Evolutionary conservation across 1,140 invertebrate species (phyloP), one percentile per base, ranked within the genome.

Genomic region (Leguminivora glycinivorella): DNA sequence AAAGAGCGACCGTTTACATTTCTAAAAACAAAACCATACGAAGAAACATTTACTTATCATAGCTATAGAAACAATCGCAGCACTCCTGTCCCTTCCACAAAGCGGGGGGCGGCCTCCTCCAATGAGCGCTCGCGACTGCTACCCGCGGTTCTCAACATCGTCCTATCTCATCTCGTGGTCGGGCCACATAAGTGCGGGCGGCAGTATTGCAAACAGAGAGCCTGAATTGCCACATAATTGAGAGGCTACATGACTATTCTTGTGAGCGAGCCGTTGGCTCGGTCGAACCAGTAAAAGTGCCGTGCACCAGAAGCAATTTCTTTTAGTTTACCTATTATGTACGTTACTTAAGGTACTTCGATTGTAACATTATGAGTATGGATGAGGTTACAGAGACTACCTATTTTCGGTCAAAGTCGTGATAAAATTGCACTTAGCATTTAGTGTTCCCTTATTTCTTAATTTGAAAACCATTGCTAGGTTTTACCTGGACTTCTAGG

Each of bases 161-260:
- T 43, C 40, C 40, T 43, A 43, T 43, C 40, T 43, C 40, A 4
- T n/a, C 40, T n/a, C n/a, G 14, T n/a, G 40, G 14, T n/a, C 17
- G 1, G n/a, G 5, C 14, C 14, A n/a, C 40, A 43, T 43, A 43
- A n/a, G 40, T 43, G 40, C 40, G 0, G 40, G n/a, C 14, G 40
- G 40, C 40, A n/a, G 40, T 43, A 83, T 74, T 70, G 84, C 83
- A 89, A 89, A 89, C 87, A 87, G 76, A 74, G 76, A 77, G 70
- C 71, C 75, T 77, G 86, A 83, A 87, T 85, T 87, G 80, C 83
- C 82, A 83, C 82, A 79, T 87, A 88, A 90, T 90, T 88, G 86
- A 88, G 85, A 88, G 83, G 82, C 82, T 43, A 43, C 40, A 43
- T 43, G 40, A n/a, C n/a, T 17, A 43, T 43, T 43, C 14, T 17